Evolutionary conservation across 2,113 vertebrate species (phyloP).

Genomic region (Macquaria ambigua): DNA sequence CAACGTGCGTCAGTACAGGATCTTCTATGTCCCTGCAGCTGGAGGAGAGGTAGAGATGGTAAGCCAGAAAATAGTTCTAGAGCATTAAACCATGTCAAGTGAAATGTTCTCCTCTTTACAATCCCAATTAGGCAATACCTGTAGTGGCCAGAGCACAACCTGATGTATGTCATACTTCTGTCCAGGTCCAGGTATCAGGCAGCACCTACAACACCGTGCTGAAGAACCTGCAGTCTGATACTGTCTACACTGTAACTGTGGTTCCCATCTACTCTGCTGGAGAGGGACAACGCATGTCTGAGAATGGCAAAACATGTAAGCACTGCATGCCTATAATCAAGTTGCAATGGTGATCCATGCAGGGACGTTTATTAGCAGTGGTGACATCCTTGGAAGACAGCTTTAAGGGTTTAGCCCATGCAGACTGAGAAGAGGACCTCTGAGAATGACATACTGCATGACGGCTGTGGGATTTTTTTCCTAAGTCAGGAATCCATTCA

Average conservation of each 20-base stretch:
- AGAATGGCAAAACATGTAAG: constrained; percentile 95
- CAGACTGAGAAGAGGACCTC: background rate
- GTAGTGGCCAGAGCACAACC: background rate
- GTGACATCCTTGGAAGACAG: constrained; percentile 7
- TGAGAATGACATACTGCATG: constrained; percentile 26
- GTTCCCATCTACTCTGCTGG: constrained; percentile 91
- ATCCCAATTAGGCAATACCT: background rate
- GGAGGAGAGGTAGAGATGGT: constrained; percentile 93
- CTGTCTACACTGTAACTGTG: constrained; percentile 90
- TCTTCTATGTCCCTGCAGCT: constrained; percentile 89
- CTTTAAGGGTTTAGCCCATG: background rate
- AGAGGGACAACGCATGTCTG: constrained; percentile 91
- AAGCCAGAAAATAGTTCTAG: constrained; percentile 26
- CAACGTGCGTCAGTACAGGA: constrained; percentile 92
- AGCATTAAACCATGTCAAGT: background rate
- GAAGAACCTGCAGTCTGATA: constrained; percentile 91
- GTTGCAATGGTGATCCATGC: background rate
- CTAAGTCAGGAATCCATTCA: constrained; percentile 42
- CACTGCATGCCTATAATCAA: constrained; percentile 5
- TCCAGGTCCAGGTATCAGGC: constrained; percentile 90
- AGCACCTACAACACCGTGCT: constrained; percentile 90
- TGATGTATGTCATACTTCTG: constrained; percentile 2
- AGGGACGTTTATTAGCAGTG: background rate
- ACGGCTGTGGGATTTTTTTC: constrained; percentile 23
- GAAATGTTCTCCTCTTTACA: background rate